Conservation (phyloP, 1,140 invertebrate genomes). For the Melanaphis sacchari region DNA sequence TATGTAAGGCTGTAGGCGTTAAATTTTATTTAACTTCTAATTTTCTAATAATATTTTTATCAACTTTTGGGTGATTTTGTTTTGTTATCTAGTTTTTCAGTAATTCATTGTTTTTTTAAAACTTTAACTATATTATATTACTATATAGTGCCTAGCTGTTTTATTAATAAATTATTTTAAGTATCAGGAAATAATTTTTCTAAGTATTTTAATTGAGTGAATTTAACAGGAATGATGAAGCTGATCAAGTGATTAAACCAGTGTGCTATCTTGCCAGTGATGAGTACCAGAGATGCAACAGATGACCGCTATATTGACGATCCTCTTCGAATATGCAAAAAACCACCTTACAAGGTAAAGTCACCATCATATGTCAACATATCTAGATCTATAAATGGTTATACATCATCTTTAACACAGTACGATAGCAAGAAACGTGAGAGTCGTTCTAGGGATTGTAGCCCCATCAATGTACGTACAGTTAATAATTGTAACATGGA, state of each 20-base stretch:
- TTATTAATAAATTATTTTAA: not conserved
- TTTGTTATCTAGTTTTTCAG: not conserved
- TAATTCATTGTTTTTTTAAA: not conserved
- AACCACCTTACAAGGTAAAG: constrained; percentile 32
- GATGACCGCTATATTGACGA: constrained; percentile 31
- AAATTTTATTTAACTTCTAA: not conserved
- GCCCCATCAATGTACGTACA: constrained; percentile 36
- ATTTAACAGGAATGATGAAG: constrained; percentile 46
- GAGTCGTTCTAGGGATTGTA: constrained; percentile 45
- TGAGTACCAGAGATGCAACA: constrained; percentile 50
- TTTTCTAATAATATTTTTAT: not conserved
- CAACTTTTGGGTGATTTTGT: not conserved
- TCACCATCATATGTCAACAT: constrained; percentile 51
- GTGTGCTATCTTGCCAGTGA: constrained; percentile 13
- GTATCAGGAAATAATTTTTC: not conserved
- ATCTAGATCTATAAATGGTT: constrained; percentile 54
- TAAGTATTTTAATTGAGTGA: constrained; percentile 44
- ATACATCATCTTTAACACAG: constrained; percentile 48
- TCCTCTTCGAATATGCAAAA: constrained; percentile 17
- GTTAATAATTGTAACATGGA: constrained; percentile 45
- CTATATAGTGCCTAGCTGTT: not conserved
- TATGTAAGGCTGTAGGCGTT: not conserved
- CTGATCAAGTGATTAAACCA: constrained; percentile 38
- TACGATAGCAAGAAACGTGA: constrained; percentile 54
- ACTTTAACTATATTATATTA: not conserved